These are phyloP conservation scores for Caenorhabditis inopinata DNA, from an alignment of 1,140 invertebrate genomes.

Conservation along the genomic window DNA sequence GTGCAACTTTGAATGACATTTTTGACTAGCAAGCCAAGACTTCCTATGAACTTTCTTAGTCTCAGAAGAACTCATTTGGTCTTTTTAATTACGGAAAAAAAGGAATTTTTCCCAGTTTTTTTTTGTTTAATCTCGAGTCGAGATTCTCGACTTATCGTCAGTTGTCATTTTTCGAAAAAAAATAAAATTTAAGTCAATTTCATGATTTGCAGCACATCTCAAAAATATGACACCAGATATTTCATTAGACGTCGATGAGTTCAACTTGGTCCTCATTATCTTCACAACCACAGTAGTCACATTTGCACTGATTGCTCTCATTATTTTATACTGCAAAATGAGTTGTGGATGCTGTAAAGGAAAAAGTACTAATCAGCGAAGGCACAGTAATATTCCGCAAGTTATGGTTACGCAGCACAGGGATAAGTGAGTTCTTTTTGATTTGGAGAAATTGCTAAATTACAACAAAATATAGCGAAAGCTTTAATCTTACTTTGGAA, in stretches of 20 bases:
- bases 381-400: background rate
- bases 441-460: background rate
- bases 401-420: conserved; percentile 16
- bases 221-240: background rate
- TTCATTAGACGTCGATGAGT: background rate
- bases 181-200: background rate
- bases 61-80: too few species aligned
- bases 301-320: background rate
- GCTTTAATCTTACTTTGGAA: too few species aligned
- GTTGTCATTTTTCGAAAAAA: background rate
- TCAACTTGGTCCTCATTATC: background rate
- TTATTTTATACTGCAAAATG: background rate
- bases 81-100: too few species aligned
- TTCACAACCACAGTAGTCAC: background rate
- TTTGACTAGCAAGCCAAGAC: background rate
- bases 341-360: background rate
- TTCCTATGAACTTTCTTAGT: background rate
- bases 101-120: background rate
- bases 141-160: too few species aligned
- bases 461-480: background rate
- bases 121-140: background rate
- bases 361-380: background rate
- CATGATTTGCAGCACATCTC: background rate
- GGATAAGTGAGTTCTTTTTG: background rate
- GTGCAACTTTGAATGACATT: background rate